Percentiles rank a stretch among this genome's conserved stretches.
Evolutionary conservation across 2,113 vertebrate genomes (phyloP).

Genomic region (Anthoscopus minutus): DNA sequence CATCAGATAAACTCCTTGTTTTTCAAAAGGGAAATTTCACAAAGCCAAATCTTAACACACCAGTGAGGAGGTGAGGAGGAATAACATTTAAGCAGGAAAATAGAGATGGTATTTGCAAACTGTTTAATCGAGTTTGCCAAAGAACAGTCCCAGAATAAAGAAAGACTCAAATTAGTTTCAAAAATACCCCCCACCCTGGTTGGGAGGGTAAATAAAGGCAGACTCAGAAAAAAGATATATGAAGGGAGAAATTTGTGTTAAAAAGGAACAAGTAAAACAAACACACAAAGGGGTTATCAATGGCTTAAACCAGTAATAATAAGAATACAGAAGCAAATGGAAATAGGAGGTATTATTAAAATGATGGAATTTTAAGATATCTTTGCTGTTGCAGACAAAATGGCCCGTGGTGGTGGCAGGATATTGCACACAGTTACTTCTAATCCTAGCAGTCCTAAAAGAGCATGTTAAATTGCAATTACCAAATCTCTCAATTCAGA

Average conservation of each 20-base stretch:
- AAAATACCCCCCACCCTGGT: fast-evolving
- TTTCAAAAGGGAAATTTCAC: not conserved
- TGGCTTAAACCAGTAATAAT: not conserved
- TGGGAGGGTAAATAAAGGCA: not conserved
- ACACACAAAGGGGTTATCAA: not conserved
- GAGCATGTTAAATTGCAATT: not conserved
- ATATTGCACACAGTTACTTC: not conserved
- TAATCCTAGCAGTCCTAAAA: not conserved
- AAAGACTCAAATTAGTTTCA: not conserved
- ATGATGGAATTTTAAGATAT: not conserved
- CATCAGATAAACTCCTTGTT: not conserved
- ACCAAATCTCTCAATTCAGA: not conserved
- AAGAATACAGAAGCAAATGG: not conserved
- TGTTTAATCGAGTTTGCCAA: not conserved
- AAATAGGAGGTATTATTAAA: not conserved
- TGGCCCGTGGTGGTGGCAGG: not conserved
- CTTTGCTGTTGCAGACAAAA: not conserved
- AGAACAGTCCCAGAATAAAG: not conserved
- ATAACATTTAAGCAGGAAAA: not conserved
- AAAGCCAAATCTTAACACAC: not conserved
- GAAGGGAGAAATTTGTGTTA: not conserved
- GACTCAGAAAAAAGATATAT: fast-evolving
- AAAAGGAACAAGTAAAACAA: not conserved
- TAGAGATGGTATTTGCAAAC: not conserved
- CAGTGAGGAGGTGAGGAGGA: not conserved